Conservation (phyloP, 2,113 vertebrate genomes). For the Eclectus roratus region DNA sequence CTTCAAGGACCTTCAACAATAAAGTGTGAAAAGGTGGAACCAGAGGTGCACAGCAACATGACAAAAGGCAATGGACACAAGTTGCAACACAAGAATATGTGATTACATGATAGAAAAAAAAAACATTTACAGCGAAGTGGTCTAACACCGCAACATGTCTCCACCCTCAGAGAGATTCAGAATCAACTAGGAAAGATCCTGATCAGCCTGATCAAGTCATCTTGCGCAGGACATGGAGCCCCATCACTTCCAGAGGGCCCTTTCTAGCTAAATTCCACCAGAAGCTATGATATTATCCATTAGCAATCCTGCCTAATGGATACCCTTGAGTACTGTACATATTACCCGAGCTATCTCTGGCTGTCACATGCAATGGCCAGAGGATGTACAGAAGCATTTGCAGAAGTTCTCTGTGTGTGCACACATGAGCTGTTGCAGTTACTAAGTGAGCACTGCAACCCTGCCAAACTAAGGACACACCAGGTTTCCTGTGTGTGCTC, state of each 20-base stretch:
- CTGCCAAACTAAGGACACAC: background rate
- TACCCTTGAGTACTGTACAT: background rate
- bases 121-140: background rate
- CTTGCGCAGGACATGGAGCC: background rate
- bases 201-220: background rate
- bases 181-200: background rate
- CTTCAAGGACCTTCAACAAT: background rate
- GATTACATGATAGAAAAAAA: background rate
- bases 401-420: background rate
- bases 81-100: background rate
- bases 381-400: background rate
- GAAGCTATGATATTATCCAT: background rate
- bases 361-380: accelerated
- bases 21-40: background rate
- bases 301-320: background rate
- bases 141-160: background rate
- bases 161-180: background rate
- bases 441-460: background rate
- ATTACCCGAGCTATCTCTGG: background rate
- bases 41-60: background rate
- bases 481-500: accelerated
- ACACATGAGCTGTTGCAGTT: background rate
- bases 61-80: background rate
- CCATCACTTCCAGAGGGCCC: background rate
- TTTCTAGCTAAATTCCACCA: background rate